Conservation (phyloP, 2,888 invertebrate species). For the Cryptops parisi region DNA sequence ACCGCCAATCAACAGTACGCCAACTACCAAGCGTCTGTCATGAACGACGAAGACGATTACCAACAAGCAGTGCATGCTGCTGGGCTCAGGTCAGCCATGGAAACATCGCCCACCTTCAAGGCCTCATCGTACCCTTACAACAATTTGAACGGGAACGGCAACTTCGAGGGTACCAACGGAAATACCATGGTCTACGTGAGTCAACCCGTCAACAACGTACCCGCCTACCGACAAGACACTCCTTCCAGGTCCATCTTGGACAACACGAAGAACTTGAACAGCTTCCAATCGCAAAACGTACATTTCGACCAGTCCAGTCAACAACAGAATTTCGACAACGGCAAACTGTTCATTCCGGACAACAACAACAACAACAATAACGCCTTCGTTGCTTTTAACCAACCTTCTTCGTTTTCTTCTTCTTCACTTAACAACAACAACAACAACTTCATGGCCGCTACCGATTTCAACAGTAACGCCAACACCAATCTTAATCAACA, state of each 20-base stretch:
- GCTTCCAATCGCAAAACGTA: background rate
- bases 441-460: background rate
- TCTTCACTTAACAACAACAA: background rate
- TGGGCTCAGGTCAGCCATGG: background rate
- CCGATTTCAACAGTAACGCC: background rate
- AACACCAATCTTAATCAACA: background rate
- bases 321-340: background rate
- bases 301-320: background rate
- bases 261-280: background rate
- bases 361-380: background rate
- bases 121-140: background rate
- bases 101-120: background rate
- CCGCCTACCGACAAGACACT: background rate
- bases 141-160: background rate
- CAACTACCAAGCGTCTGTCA: background rate
- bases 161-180: background rate
- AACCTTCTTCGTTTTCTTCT: background rate
- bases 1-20: background rate
- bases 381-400: background rate
- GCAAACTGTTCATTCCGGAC: background rate
- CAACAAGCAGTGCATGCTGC: constrained; percentile 1
- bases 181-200: background rate
- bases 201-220: background rate
- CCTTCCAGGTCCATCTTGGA: too few relatives aligned
- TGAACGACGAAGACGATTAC: constrained; percentile 5